Base-by-base conservation (phyloP, 1,140 invertebrate genomes). In the Drosophila prosaltans region DNA sequence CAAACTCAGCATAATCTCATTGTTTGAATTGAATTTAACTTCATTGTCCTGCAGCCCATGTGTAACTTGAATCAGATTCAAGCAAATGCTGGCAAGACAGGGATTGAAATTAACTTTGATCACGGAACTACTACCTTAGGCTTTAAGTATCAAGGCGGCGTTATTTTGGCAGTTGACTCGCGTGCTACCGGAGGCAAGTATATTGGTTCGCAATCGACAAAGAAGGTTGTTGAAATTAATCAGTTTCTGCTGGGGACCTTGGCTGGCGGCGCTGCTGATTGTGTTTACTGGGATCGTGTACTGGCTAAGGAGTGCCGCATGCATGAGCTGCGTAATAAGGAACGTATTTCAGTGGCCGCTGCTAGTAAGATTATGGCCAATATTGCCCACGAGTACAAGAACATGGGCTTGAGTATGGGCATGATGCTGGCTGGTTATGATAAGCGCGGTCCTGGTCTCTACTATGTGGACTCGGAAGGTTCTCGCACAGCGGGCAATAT, bases 391-490 rank as follows among this genome's bases (percentile, higher is more conserved):
- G 97, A 97, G 91, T 99, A 99, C 93, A 99, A 99, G 93, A 97
- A 97, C 67, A 97, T 96, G 95, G 96, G 96, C 0, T 92, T 97
- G 1, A 96, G 96, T 61, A 96, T 97, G 94, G 95, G 98, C 39
- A 98, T 99, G 94, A 99, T 99, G 98, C 95, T 99, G 76, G 97
- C 97, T 92, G 99, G 99, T 4, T 99, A 96, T 94, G 99, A 99
- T 92, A 99, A 99, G 93, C 93, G 97, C 94, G 99, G 99, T 45
- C 97, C 98, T 58, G 96, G 97, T 69, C 93, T 99, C 21, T 99
- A 99, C 92, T 99, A 99, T 92, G 97, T 99, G 45, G 98, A 99
- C 93, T 98, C 96, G 71, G 98, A 99, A 92, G 99, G 98, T 11
- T 96, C 96, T 5, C 94, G 99, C 64, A 96, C 97, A n/a, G 94